Percentiles rank a stretch among this genome's conserved stretches.
Evolutionary conservation across 2,797 vertebrate genomes (phyloP).

Genomic region (Perodicticus potto): DNA sequence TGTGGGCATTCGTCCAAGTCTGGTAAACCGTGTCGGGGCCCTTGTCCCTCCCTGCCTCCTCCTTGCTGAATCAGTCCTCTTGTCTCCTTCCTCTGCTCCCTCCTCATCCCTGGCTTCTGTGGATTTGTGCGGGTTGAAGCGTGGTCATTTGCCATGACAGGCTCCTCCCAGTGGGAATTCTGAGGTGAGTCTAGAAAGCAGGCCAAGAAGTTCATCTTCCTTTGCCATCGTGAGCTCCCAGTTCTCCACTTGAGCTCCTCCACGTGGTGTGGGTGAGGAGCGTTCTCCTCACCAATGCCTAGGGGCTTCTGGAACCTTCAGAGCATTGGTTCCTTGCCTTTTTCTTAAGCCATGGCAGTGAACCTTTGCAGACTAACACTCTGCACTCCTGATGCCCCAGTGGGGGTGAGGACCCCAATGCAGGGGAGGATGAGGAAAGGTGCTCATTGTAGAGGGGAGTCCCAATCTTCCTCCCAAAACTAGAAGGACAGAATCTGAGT

Average conservation of each 20-base stretch:
- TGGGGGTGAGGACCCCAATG: neutral
- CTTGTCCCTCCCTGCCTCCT: neutral
- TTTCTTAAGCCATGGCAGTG: neutral
- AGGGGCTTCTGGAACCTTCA: neutral
- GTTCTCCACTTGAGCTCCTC: neutral
- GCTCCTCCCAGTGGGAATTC: neutral
- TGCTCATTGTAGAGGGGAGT: constrained; percentile 38
- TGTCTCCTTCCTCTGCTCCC: neutral
- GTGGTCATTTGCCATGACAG: neutral
- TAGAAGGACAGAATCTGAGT: constrained; percentile 71
- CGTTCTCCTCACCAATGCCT: neutral
- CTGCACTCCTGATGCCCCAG: neutral
- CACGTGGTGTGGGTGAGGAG: neutral
- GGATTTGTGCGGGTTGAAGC: neutral
- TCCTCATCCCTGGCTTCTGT: neutral
- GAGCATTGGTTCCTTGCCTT: neutral
- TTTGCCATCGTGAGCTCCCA: neutral
- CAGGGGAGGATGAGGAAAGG: constrained; percentile 24
- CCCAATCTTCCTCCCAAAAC: constrained; percentile 59
- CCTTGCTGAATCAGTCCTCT: neutral
- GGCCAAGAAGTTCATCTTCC: neutral
- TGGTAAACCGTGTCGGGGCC: constrained; percentile 90
- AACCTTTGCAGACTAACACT: neutral
- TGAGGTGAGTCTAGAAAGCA: constrained; percentile 24
- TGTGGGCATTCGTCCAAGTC: constrained; percentile 92